These are phyloP conservation scores for Nothocercus nigrocapillus DNA, from an alignment of 2,113 vertebrate species.

Conservation along the genomic window DNA sequence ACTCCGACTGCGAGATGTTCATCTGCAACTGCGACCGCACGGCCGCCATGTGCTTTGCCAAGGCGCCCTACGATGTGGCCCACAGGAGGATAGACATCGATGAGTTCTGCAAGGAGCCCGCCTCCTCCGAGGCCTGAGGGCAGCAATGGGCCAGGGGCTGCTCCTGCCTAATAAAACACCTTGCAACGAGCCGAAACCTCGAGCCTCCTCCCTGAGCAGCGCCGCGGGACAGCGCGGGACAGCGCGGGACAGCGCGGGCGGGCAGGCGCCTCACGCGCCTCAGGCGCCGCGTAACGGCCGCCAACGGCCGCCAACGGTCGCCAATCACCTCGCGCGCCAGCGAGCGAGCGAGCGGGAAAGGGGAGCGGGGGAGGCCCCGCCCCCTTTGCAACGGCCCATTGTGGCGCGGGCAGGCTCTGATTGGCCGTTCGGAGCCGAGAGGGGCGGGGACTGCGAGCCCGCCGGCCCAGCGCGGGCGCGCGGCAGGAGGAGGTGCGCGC, in stretches of 20 bases:
- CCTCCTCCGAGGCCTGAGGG: fast-evolving
- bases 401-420: neutral
- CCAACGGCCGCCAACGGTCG: neutral
- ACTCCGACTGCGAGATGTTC: conserved; percentile 78
- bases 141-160: fast-evolving
- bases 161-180: neutral
- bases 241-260: no score
- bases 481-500: neutral
- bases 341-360: neutral
- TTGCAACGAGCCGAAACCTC: fast-evolving
- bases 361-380: fast-evolving
- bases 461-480: neutral
- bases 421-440: neutral
- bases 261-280: no score
- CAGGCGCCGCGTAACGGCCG: neutral
- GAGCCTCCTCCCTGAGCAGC: fast-evolving
- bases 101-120: conserved; percentile 54
- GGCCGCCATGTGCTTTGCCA: conserved; percentile 85
- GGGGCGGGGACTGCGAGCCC: neutral
- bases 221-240: no score
- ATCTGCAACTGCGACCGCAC: conserved; percentile 87
- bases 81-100: conserved; percentile 60
- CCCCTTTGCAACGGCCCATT: fast-evolving
- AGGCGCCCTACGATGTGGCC: conserved; percentile 65
- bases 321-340: no score